phyloP scores from a whole-genome alignment of 1,140 invertebrate species.

The Drosophila bipectinata region DNA sequence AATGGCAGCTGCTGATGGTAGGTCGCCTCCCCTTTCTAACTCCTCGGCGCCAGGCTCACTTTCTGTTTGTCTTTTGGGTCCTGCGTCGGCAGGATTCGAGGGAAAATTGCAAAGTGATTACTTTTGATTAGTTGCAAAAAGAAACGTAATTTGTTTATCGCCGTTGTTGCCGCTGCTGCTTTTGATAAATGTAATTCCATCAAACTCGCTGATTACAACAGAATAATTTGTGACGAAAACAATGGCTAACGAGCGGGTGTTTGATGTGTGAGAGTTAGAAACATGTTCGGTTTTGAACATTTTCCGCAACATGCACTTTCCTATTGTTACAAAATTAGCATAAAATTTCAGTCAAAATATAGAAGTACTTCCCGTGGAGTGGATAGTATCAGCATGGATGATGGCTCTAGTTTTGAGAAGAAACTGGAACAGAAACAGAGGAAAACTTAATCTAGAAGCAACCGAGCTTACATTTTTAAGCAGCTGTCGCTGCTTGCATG shows the following conservation, averaged over 20 bases:
- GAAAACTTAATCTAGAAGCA: slow-evolving; percentile 67
- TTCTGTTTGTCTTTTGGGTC: slow-evolving; percentile 75
- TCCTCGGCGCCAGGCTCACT: slow-evolving; percentile 61
- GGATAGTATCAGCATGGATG: neutral
- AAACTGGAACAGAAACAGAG: slow-evolving; percentile 6
- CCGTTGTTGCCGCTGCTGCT: slow-evolving; percentile 29
- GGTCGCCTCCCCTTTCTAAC: slow-evolving; percentile 40
- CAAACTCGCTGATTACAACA: slow-evolving; percentile 69
- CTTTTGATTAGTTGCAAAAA: slow-evolving; percentile 82
- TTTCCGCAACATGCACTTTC: neutral
- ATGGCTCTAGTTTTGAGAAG: neutral
- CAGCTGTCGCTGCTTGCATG: slow-evolving; percentile 79
- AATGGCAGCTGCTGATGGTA: slow-evolving; percentile 66
- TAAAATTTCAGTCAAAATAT: too few relatives aligned
- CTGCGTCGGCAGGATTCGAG: slow-evolving; percentile 25
- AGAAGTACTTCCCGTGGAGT: too few relatives aligned
- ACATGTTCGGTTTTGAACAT: neutral
- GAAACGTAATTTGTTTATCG: slow-evolving; percentile 81
- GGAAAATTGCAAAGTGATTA: slow-evolving; percentile 79
- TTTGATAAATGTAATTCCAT: slow-evolving; percentile 78
- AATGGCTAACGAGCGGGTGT: slow-evolving; percentile 52
- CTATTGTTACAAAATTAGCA: too few relatives aligned
- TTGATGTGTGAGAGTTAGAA: neutral
- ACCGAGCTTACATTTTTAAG: slow-evolving; percentile 71
- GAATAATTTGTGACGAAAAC: slow-evolving; percentile 42